Evolutionary conservation across 2,888 invertebrate genomes (phyloP).

Genomic region (Philonicus albiceps): DNA sequence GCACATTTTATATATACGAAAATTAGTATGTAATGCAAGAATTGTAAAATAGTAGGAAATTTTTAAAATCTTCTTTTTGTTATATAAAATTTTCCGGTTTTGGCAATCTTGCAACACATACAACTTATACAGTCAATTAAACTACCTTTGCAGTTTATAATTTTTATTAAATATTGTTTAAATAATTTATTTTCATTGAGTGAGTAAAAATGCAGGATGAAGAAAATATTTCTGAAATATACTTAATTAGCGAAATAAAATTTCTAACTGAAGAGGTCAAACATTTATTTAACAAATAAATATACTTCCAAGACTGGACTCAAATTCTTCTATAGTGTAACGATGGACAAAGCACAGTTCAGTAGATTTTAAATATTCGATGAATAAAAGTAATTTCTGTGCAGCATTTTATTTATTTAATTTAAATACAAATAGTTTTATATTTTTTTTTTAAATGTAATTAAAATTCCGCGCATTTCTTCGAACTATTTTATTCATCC

Average conservation of each 20-base stretch:
- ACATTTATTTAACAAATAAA: background rate
- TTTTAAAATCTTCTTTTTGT: too few relatives aligned
- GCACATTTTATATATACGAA: too few relatives aligned
- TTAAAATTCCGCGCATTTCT: background rate
- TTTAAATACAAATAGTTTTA: background rate
- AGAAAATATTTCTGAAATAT: background rate
- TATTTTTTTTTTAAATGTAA: background rate
- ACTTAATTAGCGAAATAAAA: background rate
- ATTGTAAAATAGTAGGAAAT: too few relatives aligned
- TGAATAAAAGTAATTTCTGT: background rate
- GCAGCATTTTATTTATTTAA: background rate
- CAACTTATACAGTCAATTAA: too few relatives aligned
- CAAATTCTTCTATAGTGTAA: background rate
- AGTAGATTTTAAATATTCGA: background rate
- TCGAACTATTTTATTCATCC: background rate
- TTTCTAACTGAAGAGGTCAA: background rate
- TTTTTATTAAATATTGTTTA: too few relatives aligned
- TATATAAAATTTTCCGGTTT: too few relatives aligned
- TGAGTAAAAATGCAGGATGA: too few relatives aligned
- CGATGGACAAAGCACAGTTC: background rate
- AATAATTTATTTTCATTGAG: too few relatives aligned
- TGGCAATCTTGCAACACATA: too few relatives aligned
- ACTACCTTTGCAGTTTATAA: too few relatives aligned
- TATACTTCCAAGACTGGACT: background rate
- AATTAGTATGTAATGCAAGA: too few relatives aligned